A percentile compares a stretch with the other conserved stretches of the same genome.
These are phyloP conservation scores for Uloborus diversus DNA, from an alignment of 1,140 invertebrate genomes.

Conservation along the genomic window DNA sequence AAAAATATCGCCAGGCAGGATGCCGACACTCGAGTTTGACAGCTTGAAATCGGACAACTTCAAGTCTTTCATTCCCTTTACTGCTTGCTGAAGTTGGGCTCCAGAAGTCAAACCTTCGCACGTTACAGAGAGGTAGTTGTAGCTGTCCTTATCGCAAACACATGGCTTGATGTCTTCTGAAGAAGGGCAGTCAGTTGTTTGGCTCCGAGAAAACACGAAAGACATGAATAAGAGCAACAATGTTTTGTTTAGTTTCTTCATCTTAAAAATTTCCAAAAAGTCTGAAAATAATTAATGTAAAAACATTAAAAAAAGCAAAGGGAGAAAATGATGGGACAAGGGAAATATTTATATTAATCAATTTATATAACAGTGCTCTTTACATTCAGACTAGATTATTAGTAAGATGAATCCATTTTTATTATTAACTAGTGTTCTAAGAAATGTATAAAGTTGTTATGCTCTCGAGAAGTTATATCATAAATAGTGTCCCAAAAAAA, in stretches of 20 bases:
- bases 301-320: no score
- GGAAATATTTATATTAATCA: no score
- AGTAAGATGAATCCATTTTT: neutral
- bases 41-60: neutral
- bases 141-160: neutral
- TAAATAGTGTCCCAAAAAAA: no score
- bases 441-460: no score
- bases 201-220: neutral
- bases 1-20: constrained; percentile 22
- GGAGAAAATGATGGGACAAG: no score
- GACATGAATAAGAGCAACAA: constrained; percentile 1
- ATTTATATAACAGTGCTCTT: no score
- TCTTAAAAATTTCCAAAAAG: neutral
- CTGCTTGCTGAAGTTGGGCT: neutral
- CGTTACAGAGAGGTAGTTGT: neutral
- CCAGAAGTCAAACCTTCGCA: constrained; percentile 14
- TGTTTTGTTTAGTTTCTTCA: neutral
- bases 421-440: no score
- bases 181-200: neutral
- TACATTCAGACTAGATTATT: no score
- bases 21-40: constrained; percentile 7
- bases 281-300: no score
- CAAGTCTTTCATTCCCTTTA: constrained; percentile 19
- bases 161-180: constrained; percentile 38
- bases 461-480: no score